Conservation (phyloP, 2,113 vertebrate genomes). For the Phycodurus eques region DNA sequence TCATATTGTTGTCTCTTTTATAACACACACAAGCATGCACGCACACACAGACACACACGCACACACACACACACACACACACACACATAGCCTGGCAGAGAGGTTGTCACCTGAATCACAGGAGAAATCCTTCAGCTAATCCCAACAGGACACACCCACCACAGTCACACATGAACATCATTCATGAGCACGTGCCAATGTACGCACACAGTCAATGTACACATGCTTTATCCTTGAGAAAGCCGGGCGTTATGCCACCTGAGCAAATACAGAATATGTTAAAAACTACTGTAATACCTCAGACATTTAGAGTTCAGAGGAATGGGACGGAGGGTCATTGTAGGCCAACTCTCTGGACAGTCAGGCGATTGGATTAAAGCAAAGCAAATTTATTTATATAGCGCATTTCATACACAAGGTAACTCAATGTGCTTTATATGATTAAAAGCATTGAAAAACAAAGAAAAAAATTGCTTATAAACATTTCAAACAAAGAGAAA, state of each 20-base stretch:
- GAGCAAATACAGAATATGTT: constrained; percentile 41
- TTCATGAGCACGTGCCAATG: no score
- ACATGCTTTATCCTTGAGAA: constrained; percentile 40
- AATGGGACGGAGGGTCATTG: constrained; percentile 30
- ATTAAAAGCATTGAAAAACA: no score
- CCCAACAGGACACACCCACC: constrained; percentile 44
- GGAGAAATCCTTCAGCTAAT: constrained; percentile 49
- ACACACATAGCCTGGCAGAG: constrained; percentile 24
- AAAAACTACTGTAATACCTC: constrained; percentile 48
- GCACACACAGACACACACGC: constrained; percentile 18
- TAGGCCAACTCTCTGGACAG: constrained; percentile 21
- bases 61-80: constrained; percentile 27
- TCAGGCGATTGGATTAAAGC: constrained; percentile 6
- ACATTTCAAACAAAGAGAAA: no score
- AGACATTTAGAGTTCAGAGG: constrained; percentile 41
- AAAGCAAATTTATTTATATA: no score
- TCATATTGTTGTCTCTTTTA: constrained; percentile 65
- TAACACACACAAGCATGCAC: background rate
- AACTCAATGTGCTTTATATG: no score
- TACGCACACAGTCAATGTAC: no score
- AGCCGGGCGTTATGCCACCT: constrained; percentile 43
- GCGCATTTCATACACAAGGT: no score
- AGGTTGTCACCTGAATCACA: constrained; percentile 59
- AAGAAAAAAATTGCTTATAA: no score
- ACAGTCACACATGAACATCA: constrained; percentile 5